phyloP scores from a whole-genome alignment of 2,113 vertebrate species.

The Arizona elegans region DNA sequence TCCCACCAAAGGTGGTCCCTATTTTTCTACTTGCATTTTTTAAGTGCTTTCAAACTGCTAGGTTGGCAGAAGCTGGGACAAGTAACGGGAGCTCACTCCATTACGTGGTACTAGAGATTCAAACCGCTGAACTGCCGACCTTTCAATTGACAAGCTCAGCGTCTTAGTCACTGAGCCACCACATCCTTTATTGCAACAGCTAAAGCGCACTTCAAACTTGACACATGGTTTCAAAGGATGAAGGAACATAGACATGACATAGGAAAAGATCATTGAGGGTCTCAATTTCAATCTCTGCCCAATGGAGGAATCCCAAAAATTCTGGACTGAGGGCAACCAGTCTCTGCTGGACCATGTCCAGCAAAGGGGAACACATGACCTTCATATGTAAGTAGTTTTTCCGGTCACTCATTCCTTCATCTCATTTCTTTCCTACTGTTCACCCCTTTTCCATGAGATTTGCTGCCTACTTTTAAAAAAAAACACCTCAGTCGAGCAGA shows the following conservation, averaged over 20 bases:
- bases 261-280: neutral
- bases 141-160: no score
- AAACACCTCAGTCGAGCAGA: neutral
- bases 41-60: no score
- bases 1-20: no score
- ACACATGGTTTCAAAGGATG: neutral
- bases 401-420: neutral
- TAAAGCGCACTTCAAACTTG: no score
- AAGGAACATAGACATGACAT: neutral
- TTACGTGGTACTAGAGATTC: no score
- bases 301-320: neutral
- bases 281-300: neutral
- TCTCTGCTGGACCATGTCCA: neutral
- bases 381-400: neutral
- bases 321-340: neutral
- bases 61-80: no score
- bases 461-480: neutral
- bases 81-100: no score
- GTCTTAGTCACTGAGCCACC: no score
- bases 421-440: no score
- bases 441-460: constrained; percentile 8
- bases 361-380: neutral
- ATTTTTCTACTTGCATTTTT: no score
- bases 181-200: no score
- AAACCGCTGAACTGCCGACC: no score